Conservation (phyloP, 2,797 vertebrate genomes). For the Peromyscus nudipes region DNA sequence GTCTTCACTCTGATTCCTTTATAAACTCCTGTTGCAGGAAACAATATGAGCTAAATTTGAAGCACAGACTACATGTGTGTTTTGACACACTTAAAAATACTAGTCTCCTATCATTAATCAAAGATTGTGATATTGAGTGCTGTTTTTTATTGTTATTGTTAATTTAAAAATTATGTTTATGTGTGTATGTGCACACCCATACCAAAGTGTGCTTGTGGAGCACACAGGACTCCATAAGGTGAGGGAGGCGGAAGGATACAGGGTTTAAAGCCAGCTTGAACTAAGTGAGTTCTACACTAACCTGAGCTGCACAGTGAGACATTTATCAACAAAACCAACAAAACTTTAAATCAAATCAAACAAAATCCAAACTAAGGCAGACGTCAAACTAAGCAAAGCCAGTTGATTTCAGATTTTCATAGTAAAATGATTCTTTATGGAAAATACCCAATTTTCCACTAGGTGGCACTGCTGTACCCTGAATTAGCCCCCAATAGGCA, state of each 20-base stretch:
- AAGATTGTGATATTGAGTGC: neutral
- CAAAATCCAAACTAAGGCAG: neutral
- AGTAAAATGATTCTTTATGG: neutral
- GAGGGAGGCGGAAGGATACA: neutral
- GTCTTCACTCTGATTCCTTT: neutral
- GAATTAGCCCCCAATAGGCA: neutral
- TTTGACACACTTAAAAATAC: neutral
- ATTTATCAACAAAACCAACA: neutral
- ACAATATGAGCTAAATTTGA: neutral
- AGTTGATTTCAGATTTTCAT: neutral
- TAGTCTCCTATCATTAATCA: neutral
- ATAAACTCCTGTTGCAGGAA: neutral
- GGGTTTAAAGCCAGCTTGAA: neutral
- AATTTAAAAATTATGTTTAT: neutral
- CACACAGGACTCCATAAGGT: neutral
- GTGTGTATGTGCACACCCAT: neutral
- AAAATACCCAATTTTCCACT: constrained; percentile 71
- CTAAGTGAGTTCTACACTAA: neutral
- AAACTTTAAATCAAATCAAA: neutral
- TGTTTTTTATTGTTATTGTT: neutral
- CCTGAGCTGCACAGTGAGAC: neutral
- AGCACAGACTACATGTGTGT: neutral
- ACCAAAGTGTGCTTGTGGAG: neutral
- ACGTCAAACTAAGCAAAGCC: neutral
- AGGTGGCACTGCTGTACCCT: constrained; percentile 84